These are phyloP conservation scores for Monoplex corrugatus DNA, from an alignment of 2,888 invertebrate species.

Conservation along the genomic window DNA sequence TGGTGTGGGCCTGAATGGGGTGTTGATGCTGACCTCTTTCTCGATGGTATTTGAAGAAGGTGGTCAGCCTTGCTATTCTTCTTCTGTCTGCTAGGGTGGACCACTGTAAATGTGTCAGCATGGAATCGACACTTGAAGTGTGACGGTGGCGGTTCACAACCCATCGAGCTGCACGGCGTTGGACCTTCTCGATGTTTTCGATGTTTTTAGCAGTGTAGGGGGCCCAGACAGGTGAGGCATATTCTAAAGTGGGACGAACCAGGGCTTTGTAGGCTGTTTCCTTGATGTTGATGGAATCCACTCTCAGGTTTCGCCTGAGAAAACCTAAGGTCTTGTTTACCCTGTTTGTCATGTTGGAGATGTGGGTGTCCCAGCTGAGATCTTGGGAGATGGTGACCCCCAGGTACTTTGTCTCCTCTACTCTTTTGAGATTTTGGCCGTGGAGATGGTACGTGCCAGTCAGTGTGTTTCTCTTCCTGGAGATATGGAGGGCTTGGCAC, in stretches of 20 bases:
- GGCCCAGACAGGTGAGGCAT: not conserved
- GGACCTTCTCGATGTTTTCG: not conserved
- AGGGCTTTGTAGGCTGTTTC: not conserved
- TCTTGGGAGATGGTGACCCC: conserved; percentile 11
- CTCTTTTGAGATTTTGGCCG: not conserved
- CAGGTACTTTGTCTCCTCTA: not conserved
- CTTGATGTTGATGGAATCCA: conserved; percentile 5
- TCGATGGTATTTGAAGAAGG: conserved; percentile 1
- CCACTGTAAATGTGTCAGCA: not conserved
- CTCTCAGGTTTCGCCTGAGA: not conserved
- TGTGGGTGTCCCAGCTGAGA: not conserved
- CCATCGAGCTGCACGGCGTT: not conserved
- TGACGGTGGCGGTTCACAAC: conserved; percentile 4
- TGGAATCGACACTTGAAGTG: conserved; percentile 7
- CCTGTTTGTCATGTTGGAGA: not conserved
- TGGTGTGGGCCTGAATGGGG: not conserved
- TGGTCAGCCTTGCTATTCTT: conserved; percentile 15
- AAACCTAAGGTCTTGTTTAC: conserved; percentile 10
- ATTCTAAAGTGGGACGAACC: not conserved
- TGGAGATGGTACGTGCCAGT: conserved; percentile 17
- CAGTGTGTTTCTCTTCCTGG: not conserved
- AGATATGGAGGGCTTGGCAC: not conserved
- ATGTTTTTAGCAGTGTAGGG: not conserved
- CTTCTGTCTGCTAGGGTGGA: not conserved
- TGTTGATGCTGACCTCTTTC: not conserved